phyloP scores from a whole-genome alignment of 2,113 vertebrate genomes.

The Raja brachyura region DNA sequence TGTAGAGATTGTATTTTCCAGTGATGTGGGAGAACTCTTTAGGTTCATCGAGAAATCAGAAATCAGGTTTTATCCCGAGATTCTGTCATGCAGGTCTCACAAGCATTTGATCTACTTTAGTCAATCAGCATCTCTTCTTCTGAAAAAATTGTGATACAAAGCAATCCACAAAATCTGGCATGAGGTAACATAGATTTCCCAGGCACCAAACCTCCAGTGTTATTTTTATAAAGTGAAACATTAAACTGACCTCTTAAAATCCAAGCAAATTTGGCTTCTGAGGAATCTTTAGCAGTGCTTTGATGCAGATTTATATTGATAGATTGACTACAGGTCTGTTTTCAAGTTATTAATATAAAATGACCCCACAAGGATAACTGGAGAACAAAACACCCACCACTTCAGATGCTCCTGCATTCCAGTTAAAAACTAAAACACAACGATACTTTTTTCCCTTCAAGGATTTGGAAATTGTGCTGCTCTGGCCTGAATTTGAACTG shows the following conservation, averaged over 20 bases:
- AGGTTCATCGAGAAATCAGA: background rate
- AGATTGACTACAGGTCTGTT: background rate
- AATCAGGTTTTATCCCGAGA: background rate
- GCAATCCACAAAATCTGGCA: slow-evolving; percentile 14
- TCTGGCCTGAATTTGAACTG: background rate
- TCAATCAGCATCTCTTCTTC: background rate
- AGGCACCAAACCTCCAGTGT: background rate
- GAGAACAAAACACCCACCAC: background rate
- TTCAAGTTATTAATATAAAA: background rate
- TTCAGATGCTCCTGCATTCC: background rate
- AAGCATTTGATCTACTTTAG: background rate
- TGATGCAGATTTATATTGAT: background rate
- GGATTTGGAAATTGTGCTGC: background rate
- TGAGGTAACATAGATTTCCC: background rate
- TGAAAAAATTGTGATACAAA: background rate
- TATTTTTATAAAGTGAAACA: background rate
- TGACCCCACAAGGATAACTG: background rate
- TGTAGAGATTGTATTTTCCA: background rate
- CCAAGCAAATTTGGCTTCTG: background rate
- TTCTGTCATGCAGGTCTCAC: background rate
- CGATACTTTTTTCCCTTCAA: background rate
- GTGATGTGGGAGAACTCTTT: background rate
- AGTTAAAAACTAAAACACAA: background rate
- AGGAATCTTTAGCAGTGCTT: background rate
- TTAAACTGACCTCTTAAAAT: background rate